These are phyloP conservation scores for Gnathonemus longibarbis DNA, from an alignment of 2,113 vertebrate genomes.

Conservation along the genomic window DNA sequence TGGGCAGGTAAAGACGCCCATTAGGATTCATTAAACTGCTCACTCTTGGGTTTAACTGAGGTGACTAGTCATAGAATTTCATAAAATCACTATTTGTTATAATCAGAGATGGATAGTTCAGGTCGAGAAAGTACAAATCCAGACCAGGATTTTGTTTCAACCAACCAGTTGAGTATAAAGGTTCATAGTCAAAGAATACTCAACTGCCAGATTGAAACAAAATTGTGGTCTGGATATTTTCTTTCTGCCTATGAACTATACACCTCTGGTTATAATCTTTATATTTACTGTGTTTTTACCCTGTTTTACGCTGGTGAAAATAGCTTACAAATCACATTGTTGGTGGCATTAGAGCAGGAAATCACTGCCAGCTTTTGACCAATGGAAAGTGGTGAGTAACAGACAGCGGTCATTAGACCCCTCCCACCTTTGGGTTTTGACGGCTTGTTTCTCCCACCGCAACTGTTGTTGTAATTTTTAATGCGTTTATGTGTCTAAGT, in stretches of 20 bases:
- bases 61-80: background rate
- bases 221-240: too few relatives aligned
- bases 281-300: background rate
- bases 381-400: background rate
- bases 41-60: background rate
- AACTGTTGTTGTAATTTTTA: background rate
- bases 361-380: background rate
- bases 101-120: background rate
- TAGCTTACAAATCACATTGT: background rate
- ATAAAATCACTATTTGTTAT: background rate
- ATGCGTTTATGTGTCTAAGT: background rate
- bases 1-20: background rate
- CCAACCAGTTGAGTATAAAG: too few relatives aligned
- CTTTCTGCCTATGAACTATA: too few relatives aligned
- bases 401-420: background rate
- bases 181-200: too few relatives aligned
- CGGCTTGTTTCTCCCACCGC: background rate
- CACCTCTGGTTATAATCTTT: background rate
- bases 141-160: too few relatives aligned
- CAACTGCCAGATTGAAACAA: too few relatives aligned
- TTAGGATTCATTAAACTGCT: background rate
- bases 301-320: background rate
- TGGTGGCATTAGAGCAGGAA: background rate
- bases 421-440: background rate
- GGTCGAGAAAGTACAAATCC: too few relatives aligned